Evolutionary conservation across 1,140 invertebrate genomes (phyloP).

Genomic region (Galleria mellonella): DNA sequence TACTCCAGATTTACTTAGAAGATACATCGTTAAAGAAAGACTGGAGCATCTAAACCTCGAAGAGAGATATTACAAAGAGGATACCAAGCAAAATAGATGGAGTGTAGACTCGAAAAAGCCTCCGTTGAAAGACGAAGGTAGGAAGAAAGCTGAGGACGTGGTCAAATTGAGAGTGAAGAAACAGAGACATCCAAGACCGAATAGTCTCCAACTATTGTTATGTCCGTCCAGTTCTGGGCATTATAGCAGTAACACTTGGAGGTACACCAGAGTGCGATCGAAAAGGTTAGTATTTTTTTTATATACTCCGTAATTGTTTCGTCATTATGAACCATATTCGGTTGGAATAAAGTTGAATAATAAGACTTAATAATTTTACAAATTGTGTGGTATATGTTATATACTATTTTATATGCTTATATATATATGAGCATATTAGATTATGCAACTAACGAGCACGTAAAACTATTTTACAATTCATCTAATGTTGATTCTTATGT

Average conservation of each 20-base stretch:
- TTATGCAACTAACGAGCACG: too few species aligned
- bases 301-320: neutral
- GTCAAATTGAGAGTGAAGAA: conserved; percentile 58
- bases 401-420: too few species aligned
- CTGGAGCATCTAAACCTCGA: conserved; percentile 53
- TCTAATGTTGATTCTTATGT: too few species aligned
- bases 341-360: too few species aligned
- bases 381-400: too few species aligned
- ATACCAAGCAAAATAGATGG: conserved; percentile 28
- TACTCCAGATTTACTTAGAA: conserved; percentile 53
- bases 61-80: conserved; percentile 11
- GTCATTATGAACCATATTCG: too few species aligned
- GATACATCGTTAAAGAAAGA: conserved; percentile 47
- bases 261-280: conserved; percentile 60
- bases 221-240: conserved; percentile 60
- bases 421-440: too few species aligned
- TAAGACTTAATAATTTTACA: too few species aligned
- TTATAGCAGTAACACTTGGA: conserved; percentile 63
- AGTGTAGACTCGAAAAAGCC: conserved; percentile 50
- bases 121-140: conserved; percentile 36
- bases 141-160: conserved; percentile 40
- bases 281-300: conserved; percentile 45
- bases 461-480: too few species aligned
- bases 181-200: conserved; percentile 54
- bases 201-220: conserved; percentile 56